Base-by-base conservation (phyloP, 2,888 invertebrate species). In the Epistrophella euchroma region DNA sequence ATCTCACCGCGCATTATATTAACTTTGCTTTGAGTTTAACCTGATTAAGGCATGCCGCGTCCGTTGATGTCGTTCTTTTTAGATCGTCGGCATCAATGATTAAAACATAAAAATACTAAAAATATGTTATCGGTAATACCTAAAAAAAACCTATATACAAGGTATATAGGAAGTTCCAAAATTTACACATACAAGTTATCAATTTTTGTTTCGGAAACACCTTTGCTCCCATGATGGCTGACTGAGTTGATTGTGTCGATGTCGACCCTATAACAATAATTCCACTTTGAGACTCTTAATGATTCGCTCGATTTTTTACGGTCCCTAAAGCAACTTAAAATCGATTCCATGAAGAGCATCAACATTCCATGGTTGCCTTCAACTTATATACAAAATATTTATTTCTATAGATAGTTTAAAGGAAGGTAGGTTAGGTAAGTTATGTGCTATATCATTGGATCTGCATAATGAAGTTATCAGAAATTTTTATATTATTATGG, bases 401-500 rank as follows among this genome's bases (percentile, higher is more conserved):
- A 17, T 19, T 17, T 17, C 2, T 35, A 11, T 62, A 25, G 40
- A 45, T 45, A 47, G 45, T 47, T 32, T 15, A 35, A 66, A 52
- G 15, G 15, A n/a, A 47, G 45, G 28, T 9, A 64, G 28, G 47
- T 19, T 7, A 64, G 43, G 47, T 19, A 43, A 43, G 45, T 45
- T 22, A 50, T 22, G 22, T 50, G 22, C 13, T 43, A n/a, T 4
- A 25, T 37, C 37, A 37, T 0, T 25, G 11, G 22, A 68, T 68
- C 77, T 82, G 77, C 82, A 86, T 86, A 86, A 86, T 86, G 82
- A 86, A 86, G 86, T 82, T 86, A 86, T 86, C 81, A 86, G 64
- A 75, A 82, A 71, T 22, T 25, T 19, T 32, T 11, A 32, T 28
- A 45, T 9, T 32, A 32, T 64, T 47, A 86, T 78, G 77, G 66